phyloP scores from a whole-genome alignment of 2,113 vertebrate species.

The Indicator maculatus region DNA sequence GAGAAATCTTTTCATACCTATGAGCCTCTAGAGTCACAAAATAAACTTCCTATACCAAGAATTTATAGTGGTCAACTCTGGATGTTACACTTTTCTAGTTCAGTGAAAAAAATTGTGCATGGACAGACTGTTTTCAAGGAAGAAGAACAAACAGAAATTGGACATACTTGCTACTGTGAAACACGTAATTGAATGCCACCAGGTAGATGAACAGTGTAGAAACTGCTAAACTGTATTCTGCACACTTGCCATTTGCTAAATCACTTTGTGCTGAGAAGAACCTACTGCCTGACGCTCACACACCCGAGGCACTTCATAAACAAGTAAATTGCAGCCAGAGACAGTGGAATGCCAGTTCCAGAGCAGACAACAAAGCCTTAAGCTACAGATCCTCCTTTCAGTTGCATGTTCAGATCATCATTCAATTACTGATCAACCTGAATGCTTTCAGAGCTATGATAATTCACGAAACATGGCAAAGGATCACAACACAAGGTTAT shows the following conservation, averaged over 20 bases:
- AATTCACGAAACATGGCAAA: background rate
- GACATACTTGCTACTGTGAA: background rate
- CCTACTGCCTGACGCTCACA: background rate
- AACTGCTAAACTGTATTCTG: background rate
- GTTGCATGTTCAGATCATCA: background rate
- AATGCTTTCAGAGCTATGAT: background rate
- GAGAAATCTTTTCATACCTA: background rate
- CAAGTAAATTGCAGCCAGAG: background rate
- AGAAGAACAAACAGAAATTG: slow-evolving; percentile 25
- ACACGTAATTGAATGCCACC: slow-evolving; percentile 28
- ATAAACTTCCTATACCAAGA: background rate
- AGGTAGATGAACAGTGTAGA: background rate
- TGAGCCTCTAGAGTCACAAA: background rate
- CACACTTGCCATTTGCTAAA: slow-evolving; percentile 3
- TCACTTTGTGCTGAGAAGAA: background rate
- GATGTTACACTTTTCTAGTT: background rate
- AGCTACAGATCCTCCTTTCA: background rate
- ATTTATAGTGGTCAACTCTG: background rate
- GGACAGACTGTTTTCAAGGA: background rate
- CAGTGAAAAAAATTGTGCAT: background rate
- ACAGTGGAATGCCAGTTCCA: background rate
- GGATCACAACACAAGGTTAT: background rate
- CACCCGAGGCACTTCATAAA: background rate
- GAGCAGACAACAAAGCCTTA: background rate
- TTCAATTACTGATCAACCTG: background rate